Evolutionary conservation across 2,888 invertebrate species (phyloP), one percentile per base, ranked within the genome.

Genomic region (Hermaeophaga mercurialis): DNA sequence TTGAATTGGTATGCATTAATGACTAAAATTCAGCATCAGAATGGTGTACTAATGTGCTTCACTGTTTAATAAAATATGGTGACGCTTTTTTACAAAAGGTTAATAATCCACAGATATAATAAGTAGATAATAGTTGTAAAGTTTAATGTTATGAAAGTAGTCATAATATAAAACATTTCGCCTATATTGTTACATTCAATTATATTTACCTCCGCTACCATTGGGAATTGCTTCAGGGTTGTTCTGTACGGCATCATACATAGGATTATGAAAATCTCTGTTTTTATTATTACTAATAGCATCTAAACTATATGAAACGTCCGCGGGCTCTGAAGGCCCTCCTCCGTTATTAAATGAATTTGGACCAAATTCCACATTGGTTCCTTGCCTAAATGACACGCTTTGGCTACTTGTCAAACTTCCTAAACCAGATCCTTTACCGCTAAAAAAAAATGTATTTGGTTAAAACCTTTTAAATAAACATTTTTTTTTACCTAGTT

Each of bases 211-310:
- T 70, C 82, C 80, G 67, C 77, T 78, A 66, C 85, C 84, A 67
- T 85, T 86, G 62, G 83, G 84, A 64, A 84, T 78, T 22, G 82
- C 79, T 65, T 84, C 84, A 17, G 80, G 78, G 66, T 76, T 81
- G 62, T 86, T 81, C 65, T 88, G 87, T 52, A 89, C 90, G 43
- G 93, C 94, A 73, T 98, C 97, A 78, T 97, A 98, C 91, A 97
- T 96, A 43, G 97, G 97, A 80, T 98, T 98, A 72, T 93, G 91
- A 81, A 98, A 98, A 79, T 98, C 96, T 48, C 96, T 82, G 55
- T 87, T 88, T 77, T 92, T 93, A 11, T 43, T 52, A 9, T 15
- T 43, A 66, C 83, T 82, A 1, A 89, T 84, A 61, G 91, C 89
- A 70, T 90, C 89, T 69, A 93, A 78, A 70, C 85, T 88, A 78